phyloP scores from a whole-genome alignment of 2,888 invertebrate genomes.

The Leucoptera coffeella region DNA sequence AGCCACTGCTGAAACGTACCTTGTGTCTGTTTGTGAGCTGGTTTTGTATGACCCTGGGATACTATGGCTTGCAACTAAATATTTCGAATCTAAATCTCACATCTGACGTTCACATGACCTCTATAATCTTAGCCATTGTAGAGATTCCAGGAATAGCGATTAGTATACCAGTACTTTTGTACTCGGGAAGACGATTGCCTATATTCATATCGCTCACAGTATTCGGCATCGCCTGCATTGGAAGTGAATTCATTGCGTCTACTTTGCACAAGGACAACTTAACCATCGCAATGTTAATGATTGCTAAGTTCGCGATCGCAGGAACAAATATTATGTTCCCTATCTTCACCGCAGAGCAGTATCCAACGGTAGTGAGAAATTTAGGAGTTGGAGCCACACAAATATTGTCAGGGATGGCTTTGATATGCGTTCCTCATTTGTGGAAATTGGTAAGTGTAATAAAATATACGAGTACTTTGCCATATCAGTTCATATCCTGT shows the following conservation, averaged over 20 bases:
- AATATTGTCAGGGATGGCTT: constrained; percentile 66
- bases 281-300: constrained; percentile 68
- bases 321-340: constrained; percentile 76
- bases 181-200: constrained; percentile 67
- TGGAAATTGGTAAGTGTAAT: constrained; percentile 64
- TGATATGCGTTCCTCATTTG: constrained; percentile 72
- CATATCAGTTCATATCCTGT: too few species aligned
- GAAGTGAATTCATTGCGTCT: constrained; percentile 48
- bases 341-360: constrained; percentile 66
- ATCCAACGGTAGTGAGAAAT: constrained; percentile 65
- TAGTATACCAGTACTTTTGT: constrained; percentile 68
- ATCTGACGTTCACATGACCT: constrained; percentile 70
- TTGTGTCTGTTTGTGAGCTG: constrained; percentile 66
- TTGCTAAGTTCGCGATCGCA: constrained; percentile 74
- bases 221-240: constrained; percentile 66
- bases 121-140: constrained; percentile 67
- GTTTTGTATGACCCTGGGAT: constrained; percentile 73
- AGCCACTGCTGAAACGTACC: constrained; percentile 60
- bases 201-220: constrained; percentile 62
- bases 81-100: constrained; percentile 64
- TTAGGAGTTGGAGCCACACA: constrained; percentile 71
- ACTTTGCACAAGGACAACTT: constrained; percentile 57
- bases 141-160: constrained; percentile 73
- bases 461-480: too few species aligned
- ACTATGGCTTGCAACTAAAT: constrained; percentile 71